Evolutionary conservation across 2,888 invertebrate genomes (phyloP).

Genomic region (Pristionchus mayeri): DNA sequence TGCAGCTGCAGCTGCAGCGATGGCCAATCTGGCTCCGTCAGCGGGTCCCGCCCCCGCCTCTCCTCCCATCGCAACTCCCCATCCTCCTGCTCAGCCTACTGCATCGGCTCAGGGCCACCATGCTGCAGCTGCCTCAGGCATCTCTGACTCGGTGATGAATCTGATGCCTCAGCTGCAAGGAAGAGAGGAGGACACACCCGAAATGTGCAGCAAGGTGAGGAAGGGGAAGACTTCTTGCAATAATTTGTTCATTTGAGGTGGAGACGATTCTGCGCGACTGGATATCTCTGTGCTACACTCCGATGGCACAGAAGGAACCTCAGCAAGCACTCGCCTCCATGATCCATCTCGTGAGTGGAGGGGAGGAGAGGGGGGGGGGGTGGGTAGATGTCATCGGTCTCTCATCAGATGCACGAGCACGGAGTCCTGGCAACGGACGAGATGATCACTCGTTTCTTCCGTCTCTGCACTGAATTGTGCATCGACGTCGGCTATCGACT

Average conservation of each 20-base stretch:
- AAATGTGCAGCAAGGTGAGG: slow-evolving; percentile 44
- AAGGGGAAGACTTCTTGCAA: background rate
- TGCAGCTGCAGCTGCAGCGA: background rate
- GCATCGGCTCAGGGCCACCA: background rate
- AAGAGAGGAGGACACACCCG: slow-evolving; percentile 41
- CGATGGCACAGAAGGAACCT: slow-evolving; percentile 69
- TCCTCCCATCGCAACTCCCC: background rate
- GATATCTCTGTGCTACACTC: slow-evolving; percentile 90
- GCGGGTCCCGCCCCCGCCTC: background rate
- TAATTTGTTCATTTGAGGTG: slow-evolving; percentile 80
- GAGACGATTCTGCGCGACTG: slow-evolving; percentile 94
- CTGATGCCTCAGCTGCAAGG: slow-evolving; percentile 15
- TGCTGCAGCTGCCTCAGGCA: background rate
- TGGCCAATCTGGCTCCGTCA: background rate
- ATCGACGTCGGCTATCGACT: slow-evolving; percentile 91
- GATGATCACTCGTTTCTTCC: slow-evolving; percentile 95
- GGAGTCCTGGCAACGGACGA: slow-evolving; percentile 98
- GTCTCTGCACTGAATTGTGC: slow-evolving; percentile 95
- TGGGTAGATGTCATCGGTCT: slow-evolving; percentile 21
- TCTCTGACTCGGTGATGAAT: background rate
- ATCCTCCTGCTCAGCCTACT: background rate
- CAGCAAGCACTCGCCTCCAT: slow-evolving; percentile 91
- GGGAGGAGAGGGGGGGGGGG: no score
- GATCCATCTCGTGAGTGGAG: slow-evolving; percentile 80
- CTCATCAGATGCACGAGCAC: slow-evolving; percentile 89